Evolutionary conservation across 2,113 vertebrate genomes (phyloP).

Genomic region (Sylvilagus bachmani): DNA sequence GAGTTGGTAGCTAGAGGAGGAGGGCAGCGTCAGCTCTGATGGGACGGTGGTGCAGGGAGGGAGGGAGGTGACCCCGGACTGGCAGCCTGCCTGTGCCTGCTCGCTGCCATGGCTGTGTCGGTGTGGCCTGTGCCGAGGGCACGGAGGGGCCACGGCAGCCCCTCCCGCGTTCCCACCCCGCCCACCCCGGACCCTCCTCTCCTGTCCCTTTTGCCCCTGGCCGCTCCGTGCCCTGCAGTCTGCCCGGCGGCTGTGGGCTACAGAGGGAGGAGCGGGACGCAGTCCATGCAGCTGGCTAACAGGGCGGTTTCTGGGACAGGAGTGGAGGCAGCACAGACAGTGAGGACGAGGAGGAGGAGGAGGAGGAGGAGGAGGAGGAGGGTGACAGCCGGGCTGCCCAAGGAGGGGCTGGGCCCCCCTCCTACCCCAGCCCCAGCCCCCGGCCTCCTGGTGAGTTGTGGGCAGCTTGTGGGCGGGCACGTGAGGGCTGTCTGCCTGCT

Average conservation of each 20-base stretch:
- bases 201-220: no score
- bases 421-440: neutral
- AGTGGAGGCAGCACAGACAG: conserved; percentile 88
- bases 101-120: no score
- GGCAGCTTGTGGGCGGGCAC: accelerated
- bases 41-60: no score
- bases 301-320: conserved; percentile 61
- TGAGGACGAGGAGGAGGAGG: conserved; percentile 83
- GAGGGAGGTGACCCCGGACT: neutral
- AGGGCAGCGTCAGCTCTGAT: neutral
- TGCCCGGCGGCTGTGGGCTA: neutral
- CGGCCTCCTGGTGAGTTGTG: conserved; percentile 18
- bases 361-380: conserved; percentile 78
- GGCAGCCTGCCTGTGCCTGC: neutral
- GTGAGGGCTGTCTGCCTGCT: accelerated
- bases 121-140: neutral
- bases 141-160: no score
- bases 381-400: neutral
- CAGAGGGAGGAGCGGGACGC: neutral
- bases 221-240: no score
- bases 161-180: neutral
- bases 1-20: neutral
- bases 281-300: neutral
- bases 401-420: neutral
- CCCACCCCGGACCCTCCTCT: no score